A percentile compares a stretch with the other conserved stretches of the same genome.
Conservation (phyloP, 2,797 vertebrate genomes). For the Dromococcyx pavoninus region DNA sequence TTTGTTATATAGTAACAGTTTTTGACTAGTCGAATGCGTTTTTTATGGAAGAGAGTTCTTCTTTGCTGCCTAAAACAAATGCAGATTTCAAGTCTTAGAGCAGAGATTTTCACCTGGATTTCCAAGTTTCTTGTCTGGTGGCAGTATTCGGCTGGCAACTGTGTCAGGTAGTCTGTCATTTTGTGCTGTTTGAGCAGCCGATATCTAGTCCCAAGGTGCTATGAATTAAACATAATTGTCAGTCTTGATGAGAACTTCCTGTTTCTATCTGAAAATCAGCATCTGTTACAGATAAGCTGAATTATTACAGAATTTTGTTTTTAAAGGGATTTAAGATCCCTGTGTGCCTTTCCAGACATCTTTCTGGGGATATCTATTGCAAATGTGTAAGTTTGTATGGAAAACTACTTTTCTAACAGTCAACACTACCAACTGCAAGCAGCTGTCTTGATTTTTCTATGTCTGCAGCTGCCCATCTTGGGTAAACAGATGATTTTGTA, state of each 20-base stretch:
- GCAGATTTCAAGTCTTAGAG: background rate
- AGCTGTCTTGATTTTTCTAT: background rate
- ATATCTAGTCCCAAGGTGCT: background rate
- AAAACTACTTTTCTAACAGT: slow-evolving; percentile 1
- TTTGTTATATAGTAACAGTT: background rate
- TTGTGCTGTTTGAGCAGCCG: background rate
- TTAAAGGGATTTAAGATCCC: background rate
- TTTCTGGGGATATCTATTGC: slow-evolving; percentile 12
- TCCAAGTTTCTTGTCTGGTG: background rate
- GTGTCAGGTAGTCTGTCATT: background rate
- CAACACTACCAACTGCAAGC: background rate
- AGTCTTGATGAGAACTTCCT: background rate
- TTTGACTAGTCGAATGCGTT: background rate
- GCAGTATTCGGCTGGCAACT: background rate
- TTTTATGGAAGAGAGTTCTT: background rate
- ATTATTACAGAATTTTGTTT: background rate
- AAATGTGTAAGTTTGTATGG: background rate
- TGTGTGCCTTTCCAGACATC: background rate
- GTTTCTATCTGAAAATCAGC: background rate
- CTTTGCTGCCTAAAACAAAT: background rate
- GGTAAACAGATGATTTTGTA: slow-evolving; percentile 28
- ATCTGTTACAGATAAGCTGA: slow-evolving; percentile 32
- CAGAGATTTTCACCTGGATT: background rate
- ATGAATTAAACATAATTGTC: background rate
- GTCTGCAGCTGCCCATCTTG: slow-evolving; percentile 10